A percentile compares a stretch with the other conserved stretches of the same genome.
Conservation (phyloP, 2,888 invertebrate species). For the Xestia xanthographa region DNA sequence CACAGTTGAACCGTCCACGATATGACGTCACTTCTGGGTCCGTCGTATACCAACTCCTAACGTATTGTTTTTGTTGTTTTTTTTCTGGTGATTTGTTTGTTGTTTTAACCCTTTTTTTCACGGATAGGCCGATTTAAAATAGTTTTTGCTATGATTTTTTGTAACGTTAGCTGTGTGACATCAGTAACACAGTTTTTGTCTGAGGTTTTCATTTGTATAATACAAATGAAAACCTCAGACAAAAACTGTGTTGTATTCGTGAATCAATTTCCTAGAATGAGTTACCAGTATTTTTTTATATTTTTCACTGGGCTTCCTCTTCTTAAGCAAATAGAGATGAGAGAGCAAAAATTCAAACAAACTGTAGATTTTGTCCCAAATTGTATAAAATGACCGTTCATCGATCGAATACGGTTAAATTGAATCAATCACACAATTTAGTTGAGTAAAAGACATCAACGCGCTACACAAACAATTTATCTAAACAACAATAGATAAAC, state of each 20-base stretch:
- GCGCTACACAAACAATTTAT: slow-evolving; percentile 81
- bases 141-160: background rate
- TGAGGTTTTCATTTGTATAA: background rate
- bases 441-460: slow-evolving; percentile 87
- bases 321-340: background rate
- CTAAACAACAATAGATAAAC: slow-evolving; percentile 79
- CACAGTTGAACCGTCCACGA: slow-evolving; percentile 86
- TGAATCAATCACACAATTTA: slow-evolving; percentile 29
- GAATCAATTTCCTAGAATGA: background rate
- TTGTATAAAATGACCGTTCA: background rate
- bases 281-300: background rate
- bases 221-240: too few species aligned
- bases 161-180: background rate
- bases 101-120: background rate
- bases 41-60: slow-evolving; percentile 77
- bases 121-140: background rate
- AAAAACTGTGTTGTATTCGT: background rate
- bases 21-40: slow-evolving; percentile 78
- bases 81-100: slow-evolving; percentile 7
- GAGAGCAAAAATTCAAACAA: background rate
- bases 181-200: background rate
- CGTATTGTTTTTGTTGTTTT: slow-evolving; percentile 16
- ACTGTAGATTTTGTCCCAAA: background rate
- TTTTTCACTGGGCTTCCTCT: slow-evolving; percentile 28
- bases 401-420: background rate